phyloP scores from a whole-genome alignment of 2,797 vertebrate species.

The Rhabdomys pumilio region DNA sequence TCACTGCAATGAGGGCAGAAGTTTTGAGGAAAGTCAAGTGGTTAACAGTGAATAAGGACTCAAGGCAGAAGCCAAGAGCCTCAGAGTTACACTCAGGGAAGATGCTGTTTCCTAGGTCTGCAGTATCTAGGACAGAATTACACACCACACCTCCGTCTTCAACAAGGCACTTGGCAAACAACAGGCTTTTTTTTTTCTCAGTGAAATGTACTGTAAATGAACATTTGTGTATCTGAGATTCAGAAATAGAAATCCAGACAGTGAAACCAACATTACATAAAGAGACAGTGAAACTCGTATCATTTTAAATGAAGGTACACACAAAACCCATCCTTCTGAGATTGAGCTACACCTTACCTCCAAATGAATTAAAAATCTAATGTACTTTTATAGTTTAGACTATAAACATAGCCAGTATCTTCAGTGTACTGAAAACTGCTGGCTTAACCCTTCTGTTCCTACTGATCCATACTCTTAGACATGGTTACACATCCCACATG shows the following conservation, averaged over 20 bases:
- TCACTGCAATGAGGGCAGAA: neutral
- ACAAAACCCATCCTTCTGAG: neutral
- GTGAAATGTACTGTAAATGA: neutral
- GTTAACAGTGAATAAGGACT: neutral
- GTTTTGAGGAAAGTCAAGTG: neutral
- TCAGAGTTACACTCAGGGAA: fast-evolving
- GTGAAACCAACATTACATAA: neutral
- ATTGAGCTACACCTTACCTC: neutral
- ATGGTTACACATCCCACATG: neutral
- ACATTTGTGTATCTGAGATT: neutral
- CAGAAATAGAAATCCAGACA: neutral
- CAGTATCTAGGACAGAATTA: neutral
- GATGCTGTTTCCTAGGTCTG: neutral
- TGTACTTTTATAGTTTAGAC: neutral
- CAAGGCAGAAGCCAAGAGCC: neutral
- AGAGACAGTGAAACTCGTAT: neutral
- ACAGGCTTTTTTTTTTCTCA: neutral
- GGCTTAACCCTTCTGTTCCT: neutral
- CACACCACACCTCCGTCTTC: neutral
- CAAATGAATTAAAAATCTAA: neutral
- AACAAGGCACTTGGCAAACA: neutral
- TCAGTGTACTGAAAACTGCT: neutral
- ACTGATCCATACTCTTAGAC: neutral
- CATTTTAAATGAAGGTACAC: neutral
- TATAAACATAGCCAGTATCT: neutral